These are phyloP conservation scores for Helicolenus hilgendorfi DNA, from an alignment of 2,797 vertebrate genomes.

Conservation along the genomic window DNA sequence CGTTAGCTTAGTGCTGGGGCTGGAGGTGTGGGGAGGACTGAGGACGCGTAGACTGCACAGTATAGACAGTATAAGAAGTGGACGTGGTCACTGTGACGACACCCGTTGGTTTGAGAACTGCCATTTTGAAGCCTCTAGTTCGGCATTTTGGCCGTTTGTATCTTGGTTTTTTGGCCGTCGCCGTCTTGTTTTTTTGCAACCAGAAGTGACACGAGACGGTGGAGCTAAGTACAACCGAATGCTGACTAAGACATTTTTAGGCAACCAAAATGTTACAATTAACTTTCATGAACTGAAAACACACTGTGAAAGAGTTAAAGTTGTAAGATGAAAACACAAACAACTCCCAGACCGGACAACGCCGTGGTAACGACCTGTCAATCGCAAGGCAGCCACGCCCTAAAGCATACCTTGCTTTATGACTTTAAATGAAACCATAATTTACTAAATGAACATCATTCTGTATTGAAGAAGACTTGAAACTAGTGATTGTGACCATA, in stretches of 20 bases:
- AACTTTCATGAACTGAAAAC: neutral
- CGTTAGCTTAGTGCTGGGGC: neutral
- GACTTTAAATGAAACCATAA: neutral
- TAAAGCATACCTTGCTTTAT: no score
- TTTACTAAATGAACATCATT: neutral
- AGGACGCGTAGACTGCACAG: neutral
- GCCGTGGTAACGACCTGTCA: neutral
- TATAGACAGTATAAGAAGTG: neutral
- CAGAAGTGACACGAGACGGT: neutral
- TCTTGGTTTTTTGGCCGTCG: fast-evolving
- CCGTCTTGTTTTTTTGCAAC: neutral
- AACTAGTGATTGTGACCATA: neutral
- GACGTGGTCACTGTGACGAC: no score
- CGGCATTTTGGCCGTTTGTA: no score
- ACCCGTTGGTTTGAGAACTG: no score
- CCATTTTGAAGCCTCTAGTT: no score
- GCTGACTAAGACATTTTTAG: no score
- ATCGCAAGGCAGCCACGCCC: no score
- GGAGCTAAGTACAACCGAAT: no score
- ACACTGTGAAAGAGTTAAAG: neutral
- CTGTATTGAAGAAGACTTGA: neutral
- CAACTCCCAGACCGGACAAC: neutral
- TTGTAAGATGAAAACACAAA: no score
- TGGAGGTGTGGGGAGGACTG: neutral
- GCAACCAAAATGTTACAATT: neutral